phyloP scores from a whole-genome alignment of 2,888 invertebrate genomes.

The Standfussiana lucernea region DNA sequence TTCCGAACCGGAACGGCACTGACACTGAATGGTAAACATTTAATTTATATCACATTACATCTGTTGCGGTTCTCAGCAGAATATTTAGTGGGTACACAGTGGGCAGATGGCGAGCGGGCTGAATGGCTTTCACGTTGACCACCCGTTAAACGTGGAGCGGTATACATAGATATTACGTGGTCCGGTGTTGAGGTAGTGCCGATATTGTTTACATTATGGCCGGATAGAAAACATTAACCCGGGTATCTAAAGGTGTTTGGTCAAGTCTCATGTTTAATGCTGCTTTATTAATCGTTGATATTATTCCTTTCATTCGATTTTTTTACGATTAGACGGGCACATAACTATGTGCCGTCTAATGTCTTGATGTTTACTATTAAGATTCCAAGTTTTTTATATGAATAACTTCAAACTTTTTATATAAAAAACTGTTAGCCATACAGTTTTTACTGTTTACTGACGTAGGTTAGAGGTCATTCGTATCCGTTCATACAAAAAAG shows the following conservation, averaged over 20 bases:
- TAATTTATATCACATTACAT: conserved; percentile 58
- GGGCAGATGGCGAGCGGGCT: conserved; percentile 46
- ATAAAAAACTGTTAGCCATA: background rate
- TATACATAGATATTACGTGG: conserved; percentile 9
- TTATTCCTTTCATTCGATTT: background rate
- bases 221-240: conserved; percentile 2
- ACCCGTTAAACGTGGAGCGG: conserved; percentile 6
- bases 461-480: background rate
- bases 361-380: background rate
- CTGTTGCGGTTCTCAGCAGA: conserved; percentile 38
- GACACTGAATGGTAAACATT: conserved; percentile 54
- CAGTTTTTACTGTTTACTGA: background rate
- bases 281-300: background rate
- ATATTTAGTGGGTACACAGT: conserved; percentile 49
- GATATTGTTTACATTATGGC: conserved; percentile 40
- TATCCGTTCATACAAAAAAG: background rate
- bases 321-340: background rate
- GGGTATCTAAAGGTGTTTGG: background rate
- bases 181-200: conserved; percentile 1
- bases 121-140: conserved; percentile 44
- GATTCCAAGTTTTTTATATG: background rate
- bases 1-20: conserved; percentile 56
- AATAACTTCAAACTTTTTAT: background rate
- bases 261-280: conserved; percentile 2
- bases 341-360: background rate